phyloP scores from a whole-genome alignment of 35 echinoderm and acorn worm species.

The Heliocidaris tuberculata region DNA sequence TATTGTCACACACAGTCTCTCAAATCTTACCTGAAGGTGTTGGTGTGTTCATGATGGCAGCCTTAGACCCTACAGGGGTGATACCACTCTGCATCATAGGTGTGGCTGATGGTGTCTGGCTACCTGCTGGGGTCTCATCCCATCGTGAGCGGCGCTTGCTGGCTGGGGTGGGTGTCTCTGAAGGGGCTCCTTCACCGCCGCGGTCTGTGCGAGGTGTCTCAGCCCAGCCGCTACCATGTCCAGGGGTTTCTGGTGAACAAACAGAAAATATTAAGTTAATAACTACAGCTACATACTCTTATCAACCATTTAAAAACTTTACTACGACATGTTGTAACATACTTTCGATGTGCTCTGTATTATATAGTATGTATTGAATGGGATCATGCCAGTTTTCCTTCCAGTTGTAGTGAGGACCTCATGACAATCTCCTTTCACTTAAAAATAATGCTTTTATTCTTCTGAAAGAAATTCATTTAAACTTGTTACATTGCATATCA shows the following conservation, averaged over 20 bases:
- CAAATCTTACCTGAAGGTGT: conserved; percentile 63
- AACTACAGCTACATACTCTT: background rate
- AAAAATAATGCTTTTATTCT: too few relatives aligned
- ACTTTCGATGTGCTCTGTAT: too few relatives aligned
- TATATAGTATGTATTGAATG: too few relatives aligned
- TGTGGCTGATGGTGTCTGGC: conserved; percentile 79
- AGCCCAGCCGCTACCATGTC: conserved; percentile 97
- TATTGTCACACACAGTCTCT: too few relatives aligned
- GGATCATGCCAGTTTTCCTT: too few relatives aligned
- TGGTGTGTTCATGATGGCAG: conserved; percentile 85
- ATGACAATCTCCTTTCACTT: too few relatives aligned
- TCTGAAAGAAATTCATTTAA: too few relatives aligned
- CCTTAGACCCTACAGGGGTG: conserved; percentile 94
- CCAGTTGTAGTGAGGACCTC: too few relatives aligned
- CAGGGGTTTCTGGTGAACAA: conserved; percentile 80
- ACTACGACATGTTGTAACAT: too few relatives aligned
- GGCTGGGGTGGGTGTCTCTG: conserved; percentile 86
- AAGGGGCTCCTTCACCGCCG: conserved; percentile 72
- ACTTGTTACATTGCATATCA: too few relatives aligned
- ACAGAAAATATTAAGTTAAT: background rate
- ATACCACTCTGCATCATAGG: conserved; percentile 68
- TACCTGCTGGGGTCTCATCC: conserved; percentile 96
- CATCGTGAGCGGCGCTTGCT: conserved; percentile 88
- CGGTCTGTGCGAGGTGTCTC: conserved; percentile 98
- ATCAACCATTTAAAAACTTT: background rate